Base-by-base conservation (phyloP, 23 tunicate genomes). In the Styela plicata region DNA sequence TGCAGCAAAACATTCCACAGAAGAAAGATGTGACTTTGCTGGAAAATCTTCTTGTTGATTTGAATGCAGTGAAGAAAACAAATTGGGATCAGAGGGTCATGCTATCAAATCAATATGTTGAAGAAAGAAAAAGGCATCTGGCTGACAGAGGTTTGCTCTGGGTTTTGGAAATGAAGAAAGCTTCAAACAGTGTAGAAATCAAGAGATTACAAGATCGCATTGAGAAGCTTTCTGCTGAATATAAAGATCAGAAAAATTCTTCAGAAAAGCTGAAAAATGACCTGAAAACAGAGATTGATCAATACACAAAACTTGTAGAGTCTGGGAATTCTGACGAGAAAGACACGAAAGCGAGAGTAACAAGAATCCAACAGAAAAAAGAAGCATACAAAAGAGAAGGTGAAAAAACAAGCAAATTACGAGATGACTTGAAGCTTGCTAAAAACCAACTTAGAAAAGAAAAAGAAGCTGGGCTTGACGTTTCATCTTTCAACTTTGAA, bases 81-180 rank as follows among this genome's bases (percentile, higher is more conserved):
- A 63, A 63, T 22, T 91, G 97, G 97, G 90, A 91, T 70, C 85
- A 78, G 64, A 83, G 65, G 7, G 64, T 86, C 25, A 27, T 82
- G 36, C 79, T 79, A 63, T 91, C 97, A 0, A 89, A 91, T 35
- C 89, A 80, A 24, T 91, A 74, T 78, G 75, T 71, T 33, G 90
- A 86, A 24, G 97, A 91, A 70, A 91, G 97, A 78, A 86, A 76
- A 79, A 69, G 79, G 10, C 83, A 36, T 28, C 83, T 86, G 44
- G 74, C 90, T 24, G 84, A 91, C 90, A 91, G 97, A 84, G 97
- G 97, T 2, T 65, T 91, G 30, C 37, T 82, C 31, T 86, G 89
- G 87, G 88, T 91, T 71, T 63, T 91, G 76, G 87, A 91, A 82
- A 69, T 90, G 3, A 69, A 83, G 1, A 69, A 75, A 24, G 66